These are phyloP conservation scores for Penaeus japonicus DNA, from an alignment of 1,140 invertebrate genomes.

Conservation along the genomic window DNA sequence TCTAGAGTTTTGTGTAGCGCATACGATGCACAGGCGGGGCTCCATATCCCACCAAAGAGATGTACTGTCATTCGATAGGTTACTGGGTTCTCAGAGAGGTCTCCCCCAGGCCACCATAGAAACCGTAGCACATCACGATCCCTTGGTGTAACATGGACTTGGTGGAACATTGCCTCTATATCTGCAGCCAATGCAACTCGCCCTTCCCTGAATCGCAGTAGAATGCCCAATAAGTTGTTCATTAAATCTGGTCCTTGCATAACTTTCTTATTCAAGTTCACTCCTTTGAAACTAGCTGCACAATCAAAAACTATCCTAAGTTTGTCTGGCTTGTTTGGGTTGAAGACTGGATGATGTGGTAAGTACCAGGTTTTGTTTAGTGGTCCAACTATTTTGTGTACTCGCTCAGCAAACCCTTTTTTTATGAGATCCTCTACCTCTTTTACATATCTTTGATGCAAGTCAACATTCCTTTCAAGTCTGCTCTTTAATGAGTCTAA, in stretches of 20 bases:
- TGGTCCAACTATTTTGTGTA: too few relatives aligned
- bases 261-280: constrained; percentile 2
- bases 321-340: constrained; percentile 17
- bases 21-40: not conserved
- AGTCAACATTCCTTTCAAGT: too few relatives aligned
- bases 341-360: constrained; percentile 28
- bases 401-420: too few relatives aligned
- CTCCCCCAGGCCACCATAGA: not conserved
- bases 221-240: constrained; percentile 28
- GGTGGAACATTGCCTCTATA: constrained; percentile 44
- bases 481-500: too few relatives aligned
- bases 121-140: constrained; percentile 27
- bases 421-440: too few relatives aligned
- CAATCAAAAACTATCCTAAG: constrained; percentile 41
- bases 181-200: constrained; percentile 4
- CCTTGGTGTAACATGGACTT: constrained; percentile 13
- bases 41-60: not conserved
- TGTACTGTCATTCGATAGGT: not conserved
- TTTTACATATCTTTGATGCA: too few relatives aligned
- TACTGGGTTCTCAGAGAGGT: not conserved
- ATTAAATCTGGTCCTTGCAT: constrained; percentile 39
- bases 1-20: not conserved
- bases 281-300: not conserved
- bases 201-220: constrained; percentile 32
- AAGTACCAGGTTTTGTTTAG: constrained; percentile 19